Conservation (phyloP, 2,888 invertebrate genomes). For the Trachelus iudaicus region DNA sequence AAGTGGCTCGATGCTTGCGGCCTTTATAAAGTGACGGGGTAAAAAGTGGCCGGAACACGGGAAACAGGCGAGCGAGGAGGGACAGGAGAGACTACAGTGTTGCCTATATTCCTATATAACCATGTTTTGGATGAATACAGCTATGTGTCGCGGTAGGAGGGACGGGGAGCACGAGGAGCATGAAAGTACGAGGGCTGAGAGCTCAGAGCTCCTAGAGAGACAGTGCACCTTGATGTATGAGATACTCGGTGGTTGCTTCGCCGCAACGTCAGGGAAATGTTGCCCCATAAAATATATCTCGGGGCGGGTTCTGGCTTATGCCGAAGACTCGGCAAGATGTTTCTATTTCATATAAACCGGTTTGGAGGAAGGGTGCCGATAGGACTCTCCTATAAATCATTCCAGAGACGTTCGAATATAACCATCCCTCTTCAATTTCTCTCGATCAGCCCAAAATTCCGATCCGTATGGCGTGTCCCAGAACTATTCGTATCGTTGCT, state of each 20-base stretch:
- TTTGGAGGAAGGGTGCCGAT: not conserved
- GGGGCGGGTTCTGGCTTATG: conserved; percentile 34
- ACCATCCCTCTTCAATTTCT: not conserved
- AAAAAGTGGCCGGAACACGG: not conserved
- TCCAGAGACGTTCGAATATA: not conserved
- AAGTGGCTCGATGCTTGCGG: not conserved
- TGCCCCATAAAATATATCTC: conserved; percentile 53
- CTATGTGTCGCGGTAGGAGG: conserved; percentile 23
- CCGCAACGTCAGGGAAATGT: conserved; percentile 48
- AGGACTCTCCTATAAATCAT: not conserved
- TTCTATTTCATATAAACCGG: conserved; percentile 43
- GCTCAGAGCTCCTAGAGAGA: conserved; percentile 15
- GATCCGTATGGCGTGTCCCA: not conserved
- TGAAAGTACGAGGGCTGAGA: conserved; percentile 9
- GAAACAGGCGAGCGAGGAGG: not conserved
- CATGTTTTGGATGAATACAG: conserved; percentile 39
- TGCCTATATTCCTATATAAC: conserved; percentile 11
- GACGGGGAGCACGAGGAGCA: conserved; percentile 6
- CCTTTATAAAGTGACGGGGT: not conserved
- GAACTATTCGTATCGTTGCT: not conserved
- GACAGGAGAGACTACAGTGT: not conserved
- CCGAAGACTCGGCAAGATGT: conserved; percentile 38
- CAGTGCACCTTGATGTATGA: conserved; percentile 40
- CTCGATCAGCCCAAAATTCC: not conserved
- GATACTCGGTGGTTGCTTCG: conserved; percentile 41